Conservation (phyloP, 1,140 invertebrate species). For the Drosophila yakuba region DNA sequence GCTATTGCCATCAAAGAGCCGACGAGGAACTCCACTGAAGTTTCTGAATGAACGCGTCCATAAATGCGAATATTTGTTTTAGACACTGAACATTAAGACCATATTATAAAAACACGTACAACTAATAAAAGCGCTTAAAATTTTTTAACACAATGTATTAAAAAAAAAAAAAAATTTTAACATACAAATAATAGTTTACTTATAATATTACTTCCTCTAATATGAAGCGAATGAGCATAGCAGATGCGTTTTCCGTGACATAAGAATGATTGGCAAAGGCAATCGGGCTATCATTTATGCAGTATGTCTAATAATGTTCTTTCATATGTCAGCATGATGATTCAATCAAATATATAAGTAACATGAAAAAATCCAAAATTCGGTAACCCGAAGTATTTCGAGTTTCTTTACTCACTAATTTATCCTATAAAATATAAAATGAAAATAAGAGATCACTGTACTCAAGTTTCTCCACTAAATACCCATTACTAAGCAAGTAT, state of each 20-base stretch:
- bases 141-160: slow-evolving; percentile 5
- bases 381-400: too few relatives aligned
- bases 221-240: slow-evolving; percentile 41
- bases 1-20: slow-evolving; percentile 76
- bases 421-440: too few relatives aligned
- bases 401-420: too few relatives aligned
- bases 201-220: not conserved
- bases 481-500: too few relatives aligned
- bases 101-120: slow-evolving; percentile 39
- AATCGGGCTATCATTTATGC: too few relatives aligned
- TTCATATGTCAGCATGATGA: too few relatives aligned
- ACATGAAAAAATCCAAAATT: too few relatives aligned
- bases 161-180: slow-evolving; percentile 7
- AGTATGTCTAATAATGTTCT: too few relatives aligned
- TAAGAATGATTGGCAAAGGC: too few relatives aligned
- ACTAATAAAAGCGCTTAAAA: slow-evolving; percentile 46
- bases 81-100: slow-evolving; percentile 49
- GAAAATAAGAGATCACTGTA: too few relatives aligned
- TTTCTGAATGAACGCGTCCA: slow-evolving; percentile 59
- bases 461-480: too few relatives aligned
- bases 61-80: slow-evolving; percentile 41
- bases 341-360: too few relatives aligned
- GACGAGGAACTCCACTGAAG: slow-evolving; percentile 81
- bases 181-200: slow-evolving; percentile 8
- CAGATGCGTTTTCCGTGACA: slow-evolving; percentile 14